Conservation (phyloP, 2,113 vertebrate genomes). For the Sturnira hondurensis region DNA sequence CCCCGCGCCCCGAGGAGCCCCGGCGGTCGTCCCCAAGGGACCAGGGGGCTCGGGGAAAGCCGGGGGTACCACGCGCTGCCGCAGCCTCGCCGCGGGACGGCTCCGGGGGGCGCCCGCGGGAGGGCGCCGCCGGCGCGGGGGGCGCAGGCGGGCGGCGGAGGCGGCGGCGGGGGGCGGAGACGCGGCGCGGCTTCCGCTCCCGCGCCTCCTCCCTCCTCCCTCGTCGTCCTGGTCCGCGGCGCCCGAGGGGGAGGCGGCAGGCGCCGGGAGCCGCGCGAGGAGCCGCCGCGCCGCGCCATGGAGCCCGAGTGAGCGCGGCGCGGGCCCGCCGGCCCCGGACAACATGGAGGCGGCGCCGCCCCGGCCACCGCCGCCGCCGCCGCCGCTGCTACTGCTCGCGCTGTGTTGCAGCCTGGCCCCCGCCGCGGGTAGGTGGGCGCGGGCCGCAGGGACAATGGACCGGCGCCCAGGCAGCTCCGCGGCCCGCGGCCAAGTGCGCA, state of each 20-base stretch:
- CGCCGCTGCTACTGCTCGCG: conserved; percentile 56
- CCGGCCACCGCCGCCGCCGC: background rate
- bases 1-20: background rate
- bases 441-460: conserved; percentile 26
- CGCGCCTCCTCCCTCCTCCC: conserved; percentile 49
- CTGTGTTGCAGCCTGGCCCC: conserved; percentile 61
- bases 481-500: conserved; percentile 35
- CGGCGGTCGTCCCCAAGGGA: background rate
- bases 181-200: conserved; percentile 66
- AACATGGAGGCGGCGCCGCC: conserved; percentile 64
- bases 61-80: background rate
- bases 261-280: conserved; percentile 63
- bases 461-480: background rate
- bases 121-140: conserved; percentile 58
- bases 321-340: conserved; percentile 57
- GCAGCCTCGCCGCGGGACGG: background rate
- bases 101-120: conserved; percentile 57
- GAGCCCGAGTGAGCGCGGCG: conserved; percentile 70
- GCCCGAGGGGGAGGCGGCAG: conserved; percentile 62
- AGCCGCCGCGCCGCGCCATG: conserved; percentile 66
- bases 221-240: conserved; percentile 55
- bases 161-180: conserved; percentile 58
- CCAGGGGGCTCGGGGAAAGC: background rate
- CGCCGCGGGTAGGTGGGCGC: conserved; percentile 67
- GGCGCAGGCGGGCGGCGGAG: conserved; percentile 13